Percentiles rank a stretch among this genome's conserved stretches.
phyloP scores from a whole-genome alignment of 2,113 vertebrate genomes.

The Oxyura jamaicensis region DNA sequence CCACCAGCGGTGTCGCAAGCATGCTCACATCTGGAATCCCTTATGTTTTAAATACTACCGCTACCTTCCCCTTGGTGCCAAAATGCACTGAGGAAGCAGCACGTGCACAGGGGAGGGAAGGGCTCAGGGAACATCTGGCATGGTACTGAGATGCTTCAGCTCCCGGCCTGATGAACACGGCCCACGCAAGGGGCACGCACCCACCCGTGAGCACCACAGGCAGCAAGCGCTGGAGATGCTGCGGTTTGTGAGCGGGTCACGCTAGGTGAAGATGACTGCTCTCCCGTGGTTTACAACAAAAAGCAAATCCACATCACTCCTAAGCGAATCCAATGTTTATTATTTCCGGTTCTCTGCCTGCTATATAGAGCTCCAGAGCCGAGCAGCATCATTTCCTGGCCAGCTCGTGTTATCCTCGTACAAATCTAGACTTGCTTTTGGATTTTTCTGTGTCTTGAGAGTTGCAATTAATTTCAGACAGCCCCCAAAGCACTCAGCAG shows the following conservation, averaged over 20 bases:
- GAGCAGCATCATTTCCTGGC: neutral
- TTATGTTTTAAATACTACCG: neutral
- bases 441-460: neutral
- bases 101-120: neutral
- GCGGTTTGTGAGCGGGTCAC: neutral
- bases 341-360: constrained; percentile 1
- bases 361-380: neutral
- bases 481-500: neutral
- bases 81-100: neutral
- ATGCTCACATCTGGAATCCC: constrained; percentile 34
- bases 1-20: neutral
- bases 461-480: neutral
- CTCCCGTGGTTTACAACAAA: neutral
- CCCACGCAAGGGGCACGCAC: neutral
- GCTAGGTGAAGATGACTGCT: neutral
- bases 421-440: neutral
- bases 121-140: neutral
- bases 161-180: neutral
- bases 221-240: neutral
- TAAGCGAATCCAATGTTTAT: neutral
- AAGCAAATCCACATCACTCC: neutral
- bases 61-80: constrained; percentile 6
- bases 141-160: neutral
- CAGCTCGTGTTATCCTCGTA: neutral
- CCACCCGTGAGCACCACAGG: fast-evolving